Conservation (phyloP, 1,140 invertebrate genomes). For the Bombus difficillimus region DNA sequence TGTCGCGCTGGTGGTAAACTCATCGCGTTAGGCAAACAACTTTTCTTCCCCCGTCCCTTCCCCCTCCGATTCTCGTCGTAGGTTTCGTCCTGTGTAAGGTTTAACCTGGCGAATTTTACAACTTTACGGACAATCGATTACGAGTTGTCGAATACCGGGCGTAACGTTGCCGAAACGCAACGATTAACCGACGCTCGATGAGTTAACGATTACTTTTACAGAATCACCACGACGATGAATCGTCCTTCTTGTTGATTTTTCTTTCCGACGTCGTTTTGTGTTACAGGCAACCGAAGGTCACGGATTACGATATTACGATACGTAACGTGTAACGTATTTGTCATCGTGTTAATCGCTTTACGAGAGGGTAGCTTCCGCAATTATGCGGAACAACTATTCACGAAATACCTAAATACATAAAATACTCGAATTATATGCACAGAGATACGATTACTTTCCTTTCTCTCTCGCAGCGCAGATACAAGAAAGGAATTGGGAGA, state of each 20-base stretch:
- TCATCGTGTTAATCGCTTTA: fast-evolving
- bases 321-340: fast-evolving
- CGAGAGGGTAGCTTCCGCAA: fast-evolving
- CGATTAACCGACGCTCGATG: no score
- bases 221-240: fast-evolving
- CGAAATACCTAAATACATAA: fast-evolving
- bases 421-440: fast-evolving
- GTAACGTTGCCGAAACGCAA: no score
- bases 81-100: no score
- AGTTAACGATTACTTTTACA: fast-evolving
- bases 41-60: no score
- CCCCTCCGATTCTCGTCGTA: no score
- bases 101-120: no score
- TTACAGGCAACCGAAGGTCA: fast-evolving
- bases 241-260: no score
- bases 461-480: fast-evolving
- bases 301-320: fast-evolving
- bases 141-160: no score
- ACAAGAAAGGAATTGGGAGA: fast-evolving
- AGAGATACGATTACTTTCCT: fast-evolving
- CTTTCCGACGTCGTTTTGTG: fast-evolving
- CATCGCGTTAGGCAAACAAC: fast-evolving
- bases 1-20: neutral
- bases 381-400: fast-evolving
- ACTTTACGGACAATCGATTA: no score